phyloP scores from a whole-genome alignment of 2,888 invertebrate species.

The Rhodophaea formosa region DNA sequence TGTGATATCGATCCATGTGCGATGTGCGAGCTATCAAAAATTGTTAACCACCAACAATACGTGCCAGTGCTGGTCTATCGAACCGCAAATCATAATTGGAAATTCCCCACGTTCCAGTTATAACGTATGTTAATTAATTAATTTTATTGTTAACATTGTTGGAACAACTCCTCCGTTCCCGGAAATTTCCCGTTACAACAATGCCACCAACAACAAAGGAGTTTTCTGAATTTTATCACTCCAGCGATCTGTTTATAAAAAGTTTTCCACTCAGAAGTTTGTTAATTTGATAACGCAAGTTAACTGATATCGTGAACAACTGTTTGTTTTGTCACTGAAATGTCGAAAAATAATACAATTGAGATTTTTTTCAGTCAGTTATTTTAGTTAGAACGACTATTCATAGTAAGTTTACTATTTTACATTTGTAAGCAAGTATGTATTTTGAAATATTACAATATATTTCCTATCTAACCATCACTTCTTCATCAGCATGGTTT shows the following conservation, averaged over 20 bases:
- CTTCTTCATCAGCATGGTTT: no score
- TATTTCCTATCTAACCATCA: no score
- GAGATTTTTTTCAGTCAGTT: no score
- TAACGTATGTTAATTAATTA: not conserved
- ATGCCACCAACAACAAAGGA: slow-evolving; percentile 1
- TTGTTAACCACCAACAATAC: no score
- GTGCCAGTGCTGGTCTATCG: no score
- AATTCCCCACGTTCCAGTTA: not conserved
- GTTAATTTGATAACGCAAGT: slow-evolving; percentile 11
- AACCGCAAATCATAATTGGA: not conserved
- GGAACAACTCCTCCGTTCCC: not conserved
- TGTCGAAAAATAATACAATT: not conserved
- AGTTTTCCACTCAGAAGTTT: slow-evolving; percentile 10
- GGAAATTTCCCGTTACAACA: slow-evolving; percentile 2
- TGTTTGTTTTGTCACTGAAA: not conserved
- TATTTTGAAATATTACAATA: no score
- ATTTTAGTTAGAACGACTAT: no score
- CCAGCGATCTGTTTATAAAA: slow-evolving; percentile 10
- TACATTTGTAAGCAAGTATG: no score
- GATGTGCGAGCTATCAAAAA: no score
- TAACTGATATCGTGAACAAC: not conserved
- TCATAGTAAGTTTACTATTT: no score
- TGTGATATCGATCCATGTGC: no score
- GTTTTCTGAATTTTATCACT: slow-evolving; percentile 7
- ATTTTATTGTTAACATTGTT: not conserved